These are phyloP conservation scores for Poecilia picta DNA, from an alignment of 2,797 vertebrate species.

Conservation along the genomic window DNA sequence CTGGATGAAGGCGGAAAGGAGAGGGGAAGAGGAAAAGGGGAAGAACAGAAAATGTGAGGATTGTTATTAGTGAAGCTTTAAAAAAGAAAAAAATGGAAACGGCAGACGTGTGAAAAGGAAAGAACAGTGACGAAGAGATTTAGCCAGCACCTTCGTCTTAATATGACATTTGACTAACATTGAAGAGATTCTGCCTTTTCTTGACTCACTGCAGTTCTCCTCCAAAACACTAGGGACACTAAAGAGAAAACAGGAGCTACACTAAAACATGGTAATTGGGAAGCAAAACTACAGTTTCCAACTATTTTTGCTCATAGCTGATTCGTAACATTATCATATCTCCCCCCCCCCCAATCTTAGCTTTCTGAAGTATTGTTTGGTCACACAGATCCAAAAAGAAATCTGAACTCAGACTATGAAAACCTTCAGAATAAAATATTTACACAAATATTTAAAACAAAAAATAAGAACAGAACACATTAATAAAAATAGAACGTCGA, in stretches of 20 bases:
- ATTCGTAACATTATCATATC: background rate
- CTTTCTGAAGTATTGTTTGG: background rate
- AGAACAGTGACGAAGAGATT: background rate
- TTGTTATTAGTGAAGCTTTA: background rate
- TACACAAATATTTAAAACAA: background rate
- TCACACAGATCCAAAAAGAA: background rate
- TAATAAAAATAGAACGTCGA: background rate
- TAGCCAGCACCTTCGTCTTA: background rate
- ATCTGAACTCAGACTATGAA: background rate
- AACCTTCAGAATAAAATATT: background rate
- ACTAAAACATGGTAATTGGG: background rate
- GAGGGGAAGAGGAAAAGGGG: background rate
- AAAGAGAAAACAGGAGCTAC: background rate
- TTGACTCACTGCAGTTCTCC: background rate
- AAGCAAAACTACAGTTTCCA: background rate
- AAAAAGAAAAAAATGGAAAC: background rate
- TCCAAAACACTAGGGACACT: background rate
- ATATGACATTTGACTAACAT: background rate
- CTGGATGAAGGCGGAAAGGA: slow-evolving; percentile 12
- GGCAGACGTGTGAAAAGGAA: background rate
- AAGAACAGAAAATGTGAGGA: background rate
- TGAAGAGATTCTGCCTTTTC: background rate
- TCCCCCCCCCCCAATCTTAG: background rate
- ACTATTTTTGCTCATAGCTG: background rate
- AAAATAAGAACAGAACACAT: background rate